Evolutionary conservation across 2,113 vertebrate species (phyloP).

Genomic region (Petromus typicus): DNA sequence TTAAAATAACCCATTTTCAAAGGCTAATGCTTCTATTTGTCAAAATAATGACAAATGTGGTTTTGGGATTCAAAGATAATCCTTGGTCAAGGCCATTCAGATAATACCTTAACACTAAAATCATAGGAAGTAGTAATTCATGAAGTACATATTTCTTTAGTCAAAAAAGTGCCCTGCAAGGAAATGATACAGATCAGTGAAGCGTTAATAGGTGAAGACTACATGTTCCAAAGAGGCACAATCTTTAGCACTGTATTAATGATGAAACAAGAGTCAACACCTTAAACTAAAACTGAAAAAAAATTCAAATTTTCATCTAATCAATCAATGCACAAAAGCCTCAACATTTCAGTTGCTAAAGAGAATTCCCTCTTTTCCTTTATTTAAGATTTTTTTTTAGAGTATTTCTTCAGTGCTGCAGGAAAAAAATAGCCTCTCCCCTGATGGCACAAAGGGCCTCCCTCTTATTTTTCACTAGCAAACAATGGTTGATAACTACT

Average conservation of each 20-base stretch:
- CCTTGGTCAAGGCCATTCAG: constrained; percentile 40
- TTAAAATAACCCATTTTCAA: constrained; percentile 60
- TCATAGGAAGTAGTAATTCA: background rate
- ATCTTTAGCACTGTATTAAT: background rate
- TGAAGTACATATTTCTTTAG: constrained; percentile 1
- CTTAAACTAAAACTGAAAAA: background rate
- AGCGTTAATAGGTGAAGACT: background rate
- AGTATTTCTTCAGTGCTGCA: background rate
- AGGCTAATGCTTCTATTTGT: background rate
- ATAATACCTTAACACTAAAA: constrained; percentile 41
- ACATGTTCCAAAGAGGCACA: background rate
- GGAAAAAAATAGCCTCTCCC: background rate
- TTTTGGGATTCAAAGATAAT: constrained; percentile 48
- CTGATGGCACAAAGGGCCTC: background rate
- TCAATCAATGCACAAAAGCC: background rate
- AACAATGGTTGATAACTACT: background rate
- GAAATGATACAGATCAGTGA: background rate
- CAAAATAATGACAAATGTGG: constrained; percentile 49
- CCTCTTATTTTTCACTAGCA: background rate
- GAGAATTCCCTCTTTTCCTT: background rate
- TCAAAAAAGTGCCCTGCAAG: background rate
- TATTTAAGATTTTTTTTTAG: background rate
- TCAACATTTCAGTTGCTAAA: background rate
- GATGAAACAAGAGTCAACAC: background rate
- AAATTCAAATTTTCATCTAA: background rate